phyloP scores from a whole-genome alignment of 2,113 vertebrate species.

The Nipponia nippon region DNA sequence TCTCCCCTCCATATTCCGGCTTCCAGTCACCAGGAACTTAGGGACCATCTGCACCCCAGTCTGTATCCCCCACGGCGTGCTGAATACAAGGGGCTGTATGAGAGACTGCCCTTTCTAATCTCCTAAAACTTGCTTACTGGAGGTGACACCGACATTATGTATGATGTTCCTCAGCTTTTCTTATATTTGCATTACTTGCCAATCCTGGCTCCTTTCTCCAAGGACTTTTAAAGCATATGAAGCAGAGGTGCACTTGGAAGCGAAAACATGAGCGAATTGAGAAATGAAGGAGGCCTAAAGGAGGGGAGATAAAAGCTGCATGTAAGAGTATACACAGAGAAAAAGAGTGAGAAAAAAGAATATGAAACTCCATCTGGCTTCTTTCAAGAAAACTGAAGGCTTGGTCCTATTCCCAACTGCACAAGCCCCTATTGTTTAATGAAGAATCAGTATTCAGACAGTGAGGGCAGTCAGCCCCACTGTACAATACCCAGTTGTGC shows the following conservation, averaged over 20 bases:
- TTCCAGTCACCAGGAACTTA: background rate
- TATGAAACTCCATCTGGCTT: background rate
- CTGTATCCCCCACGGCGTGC: background rate
- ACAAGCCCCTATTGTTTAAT: slow-evolving; percentile 3
- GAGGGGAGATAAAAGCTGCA: background rate
- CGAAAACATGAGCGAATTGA: background rate
- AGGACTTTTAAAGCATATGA: background rate
- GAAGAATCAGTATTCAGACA: slow-evolving; percentile 18
- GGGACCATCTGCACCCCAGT: background rate
- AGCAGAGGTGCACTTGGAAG: background rate
- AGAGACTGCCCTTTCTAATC: background rate
- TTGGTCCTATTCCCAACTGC: background rate
- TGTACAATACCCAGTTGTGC: background rate
- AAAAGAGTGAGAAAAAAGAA: background rate
- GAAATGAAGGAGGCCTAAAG: background rate
- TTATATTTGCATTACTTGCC: background rate
- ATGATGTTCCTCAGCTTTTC: background rate
- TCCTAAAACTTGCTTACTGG: background rate
- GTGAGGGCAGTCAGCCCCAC: background rate
- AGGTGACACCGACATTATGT: background rate
- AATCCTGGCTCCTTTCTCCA: background rate
- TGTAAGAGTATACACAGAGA: background rate
- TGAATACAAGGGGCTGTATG: background rate
- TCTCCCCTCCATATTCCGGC: background rate
- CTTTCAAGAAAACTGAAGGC: background rate